These are phyloP conservation scores for Haemorhous mexicanus DNA, from an alignment of 2,113 vertebrate genomes.

Conservation along the genomic window DNA sequence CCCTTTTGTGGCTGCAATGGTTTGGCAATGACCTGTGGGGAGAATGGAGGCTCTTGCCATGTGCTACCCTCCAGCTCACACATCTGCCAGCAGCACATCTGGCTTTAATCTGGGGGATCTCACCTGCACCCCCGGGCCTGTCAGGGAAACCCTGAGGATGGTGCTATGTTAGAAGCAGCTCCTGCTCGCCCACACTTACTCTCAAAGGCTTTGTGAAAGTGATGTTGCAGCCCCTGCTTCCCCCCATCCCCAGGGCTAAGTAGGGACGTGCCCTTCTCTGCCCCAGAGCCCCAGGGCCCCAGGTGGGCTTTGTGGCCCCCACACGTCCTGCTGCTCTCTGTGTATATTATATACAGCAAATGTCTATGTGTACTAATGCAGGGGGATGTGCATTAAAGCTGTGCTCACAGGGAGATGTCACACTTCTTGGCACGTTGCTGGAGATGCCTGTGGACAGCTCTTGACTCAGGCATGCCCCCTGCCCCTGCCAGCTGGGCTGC, in stretches of 20 bases:
- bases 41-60: neutral
- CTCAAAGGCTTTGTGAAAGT: slow-evolving; percentile 1
- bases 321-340: neutral
- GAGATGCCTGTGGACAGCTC: neutral
- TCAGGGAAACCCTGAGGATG: slow-evolving; percentile 42
- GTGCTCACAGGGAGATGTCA: neutral
- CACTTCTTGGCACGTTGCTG: fast-evolving
- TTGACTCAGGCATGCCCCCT: neutral
- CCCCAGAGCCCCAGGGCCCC: neutral
- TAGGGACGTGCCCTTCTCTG: fast-evolving
- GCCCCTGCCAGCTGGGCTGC: neutral
- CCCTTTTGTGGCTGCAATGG: neutral
- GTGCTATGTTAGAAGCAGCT: slow-evolving; percentile 52
- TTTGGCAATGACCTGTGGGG: neutral
- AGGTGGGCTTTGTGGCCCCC: neutral
- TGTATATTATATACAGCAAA: slow-evolving; percentile 17
- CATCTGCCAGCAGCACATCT: neutral
- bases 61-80: neutral
- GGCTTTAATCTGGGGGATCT: neutral
- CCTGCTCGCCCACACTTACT: neutral
- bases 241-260: neutral
- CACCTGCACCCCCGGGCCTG: neutral
- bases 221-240: neutral
- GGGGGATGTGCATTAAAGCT: slow-evolving; percentile 1
- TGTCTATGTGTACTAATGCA: neutral